phyloP scores from a whole-genome alignment of 2,113 vertebrate species.

The Sprattus sprattus region DNA sequence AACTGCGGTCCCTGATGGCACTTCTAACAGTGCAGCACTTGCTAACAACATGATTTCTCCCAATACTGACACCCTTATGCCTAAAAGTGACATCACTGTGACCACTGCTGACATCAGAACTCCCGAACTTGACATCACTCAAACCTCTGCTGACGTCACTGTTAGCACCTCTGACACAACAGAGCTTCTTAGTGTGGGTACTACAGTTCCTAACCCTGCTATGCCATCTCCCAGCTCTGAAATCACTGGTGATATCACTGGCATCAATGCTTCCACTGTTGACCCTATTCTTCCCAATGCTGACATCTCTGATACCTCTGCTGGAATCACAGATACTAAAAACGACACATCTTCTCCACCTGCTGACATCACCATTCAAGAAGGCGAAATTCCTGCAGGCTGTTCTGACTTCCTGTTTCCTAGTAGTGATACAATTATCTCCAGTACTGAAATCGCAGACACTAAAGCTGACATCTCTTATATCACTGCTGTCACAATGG shows the following conservation, averaged over 20 bases:
- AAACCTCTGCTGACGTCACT: background rate
- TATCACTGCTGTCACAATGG: no score
- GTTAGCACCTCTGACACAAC: background rate
- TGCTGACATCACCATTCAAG: background rate
- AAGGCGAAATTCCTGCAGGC: no score
- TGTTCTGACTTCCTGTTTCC: no score
- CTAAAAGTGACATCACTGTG: background rate
- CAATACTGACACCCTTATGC: background rate
- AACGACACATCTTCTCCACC: background rate
- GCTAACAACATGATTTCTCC: background rate
- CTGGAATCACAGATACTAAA: background rate
- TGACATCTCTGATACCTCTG: background rate
- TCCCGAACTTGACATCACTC: background rate
- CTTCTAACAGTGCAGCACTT: background rate
- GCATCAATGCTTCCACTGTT: background rate
- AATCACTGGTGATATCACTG: background rate
- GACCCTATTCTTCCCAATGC: background rate
- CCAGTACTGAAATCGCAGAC: no score
- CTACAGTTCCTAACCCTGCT: background rate
- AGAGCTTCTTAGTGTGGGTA: background rate
- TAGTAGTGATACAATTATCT: no score
- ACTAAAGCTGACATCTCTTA: no score
- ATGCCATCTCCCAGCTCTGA: background rate
- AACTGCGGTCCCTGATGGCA: background rate
- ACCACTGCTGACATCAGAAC: background rate